These are phyloP conservation scores for Channa argus DNA, from an alignment of 2,113 vertebrate genomes.

Conservation along the genomic window DNA sequence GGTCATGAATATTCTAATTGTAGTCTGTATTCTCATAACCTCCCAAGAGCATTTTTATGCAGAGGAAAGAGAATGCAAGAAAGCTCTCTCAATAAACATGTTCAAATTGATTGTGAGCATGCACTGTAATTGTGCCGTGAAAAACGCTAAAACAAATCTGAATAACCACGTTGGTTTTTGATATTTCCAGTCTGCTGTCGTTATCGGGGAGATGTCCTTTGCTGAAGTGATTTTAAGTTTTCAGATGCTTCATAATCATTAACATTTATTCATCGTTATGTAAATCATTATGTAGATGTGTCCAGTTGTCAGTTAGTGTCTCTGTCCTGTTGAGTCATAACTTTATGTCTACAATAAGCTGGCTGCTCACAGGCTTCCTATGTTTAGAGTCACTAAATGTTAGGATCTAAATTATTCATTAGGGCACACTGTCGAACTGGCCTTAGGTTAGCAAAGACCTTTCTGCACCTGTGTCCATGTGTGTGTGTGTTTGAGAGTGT, in stretches of 20 bases:
- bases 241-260: slow-evolving; percentile 21
- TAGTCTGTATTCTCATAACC: slow-evolving; percentile 26
- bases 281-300: slow-evolving; percentile 38
- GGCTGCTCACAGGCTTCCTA: slow-evolving; percentile 58
- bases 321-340: slow-evolving; percentile 44
- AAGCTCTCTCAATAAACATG: slow-evolving; percentile 12
- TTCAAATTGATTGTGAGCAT: slow-evolving; percentile 14
- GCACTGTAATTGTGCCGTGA: not conserved
- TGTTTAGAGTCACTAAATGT: slow-evolving; percentile 66
- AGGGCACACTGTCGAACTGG: slow-evolving; percentile 55
- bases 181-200: not conserved
- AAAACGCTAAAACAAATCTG: not conserved
- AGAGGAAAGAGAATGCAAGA: slow-evolving; percentile 4
- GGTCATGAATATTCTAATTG: slow-evolving; percentile 56
- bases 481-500: slow-evolving; percentile 11
- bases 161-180: not conserved
- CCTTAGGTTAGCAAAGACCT: slow-evolving; percentile 74
- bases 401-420: slow-evolving; percentile 76
- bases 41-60: slow-evolving; percentile 19
- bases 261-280: slow-evolving; percentile 36
- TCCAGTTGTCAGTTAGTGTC: slow-evolving; percentile 57
- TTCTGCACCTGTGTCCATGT: slow-evolving; percentile 61
- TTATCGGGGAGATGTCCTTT: slow-evolving; percentile 4
- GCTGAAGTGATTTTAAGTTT: slow-evolving; percentile 25
- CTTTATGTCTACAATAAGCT: slow-evolving; percentile 33